These are phyloP conservation scores for Xestoiulus laeticollis DNA, from an alignment of 2,888 invertebrate species.

Conservation along the genomic window DNA sequence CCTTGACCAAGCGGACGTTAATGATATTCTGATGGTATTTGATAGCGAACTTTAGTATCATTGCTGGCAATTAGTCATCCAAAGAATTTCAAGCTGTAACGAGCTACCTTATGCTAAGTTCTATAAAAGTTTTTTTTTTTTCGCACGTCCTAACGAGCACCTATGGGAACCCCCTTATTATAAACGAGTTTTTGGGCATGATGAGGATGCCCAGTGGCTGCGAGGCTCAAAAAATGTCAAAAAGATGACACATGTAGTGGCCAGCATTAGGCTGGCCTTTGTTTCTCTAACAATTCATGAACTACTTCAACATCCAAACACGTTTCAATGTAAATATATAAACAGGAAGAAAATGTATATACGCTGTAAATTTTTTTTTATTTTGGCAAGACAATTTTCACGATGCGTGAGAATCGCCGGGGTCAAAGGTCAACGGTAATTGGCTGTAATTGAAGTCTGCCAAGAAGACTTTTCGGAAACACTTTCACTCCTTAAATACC, in stretches of 20 bases:
- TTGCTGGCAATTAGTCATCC: conserved; percentile 13
- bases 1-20: background rate
- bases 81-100: background rate
- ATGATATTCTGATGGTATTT: background rate
- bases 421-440: background rate
- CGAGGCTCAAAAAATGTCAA: background rate
- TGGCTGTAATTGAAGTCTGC: conserved; percentile 20
- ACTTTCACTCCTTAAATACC: conserved; percentile 26
- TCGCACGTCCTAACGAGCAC: conserved; percentile 4
- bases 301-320: conserved; percentile 12
- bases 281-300: background rate
- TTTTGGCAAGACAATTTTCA: background rate
- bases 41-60: background rate
- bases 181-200: background rate
- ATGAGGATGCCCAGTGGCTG: background rate
- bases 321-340: background rate
- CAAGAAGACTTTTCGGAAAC: conserved; percentile 26
- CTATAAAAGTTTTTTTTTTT: background rate
- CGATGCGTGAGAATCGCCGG: background rate
- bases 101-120: background rate
- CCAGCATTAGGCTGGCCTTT: background rate
- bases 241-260: conserved; percentile 18
- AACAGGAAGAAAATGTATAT: background rate
- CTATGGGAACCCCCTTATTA: conserved; percentile 19
- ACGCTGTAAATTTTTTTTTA: background rate